Evolutionary conservation across 1,140 invertebrate genomes (phyloP), one percentile per base, ranked within the genome.

Genomic region (Aphaenogaster floridana): DNA sequence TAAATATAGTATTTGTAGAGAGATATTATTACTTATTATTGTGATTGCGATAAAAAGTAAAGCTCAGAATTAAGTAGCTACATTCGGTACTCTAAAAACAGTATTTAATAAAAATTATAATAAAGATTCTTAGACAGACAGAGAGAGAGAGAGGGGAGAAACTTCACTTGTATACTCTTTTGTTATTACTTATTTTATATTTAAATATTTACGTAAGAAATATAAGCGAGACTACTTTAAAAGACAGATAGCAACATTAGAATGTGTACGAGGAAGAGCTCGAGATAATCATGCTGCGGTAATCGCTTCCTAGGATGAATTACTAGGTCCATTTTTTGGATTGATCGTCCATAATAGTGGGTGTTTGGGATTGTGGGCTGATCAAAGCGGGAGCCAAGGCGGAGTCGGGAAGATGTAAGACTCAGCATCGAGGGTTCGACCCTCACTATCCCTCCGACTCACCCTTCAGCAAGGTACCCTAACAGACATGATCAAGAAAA

Each of bases 301-400:
- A 79, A 87, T 90, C 89, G 86, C 68, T 61, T 63, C 52, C 78
- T 64, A 74, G 84, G 42, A 86, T 79, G 72, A 89, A 84, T 84
- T 76, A 80, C 61, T 13, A 74, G 71, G 71, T 91, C 88, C 90
- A 93, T 92, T 92, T 93, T 93, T 92, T 91, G 76, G 89, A 93
- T 93, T 93, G 92, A 93, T 93, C 90, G 92, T 93, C 92, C 90
- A 92, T 93, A 94, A 93, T 94, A 93, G 90, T 59, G 93, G 92
- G 89, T 94, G 92, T 93, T 93, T 92, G 86, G 89, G 90, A 92
- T 91, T 92, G 93, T 92, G 88, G 92, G 88, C 86, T 92, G 93
- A 93, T 93, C 92, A 92, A 93, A 91, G 89, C 91, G 64, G 84
- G 88, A 86, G 63, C 83, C 89, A 88, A 93, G 92, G 93, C 91